phyloP scores from a whole-genome alignment of 2,888 invertebrate species.

The Drepanosiphum platanoidis region DNA sequence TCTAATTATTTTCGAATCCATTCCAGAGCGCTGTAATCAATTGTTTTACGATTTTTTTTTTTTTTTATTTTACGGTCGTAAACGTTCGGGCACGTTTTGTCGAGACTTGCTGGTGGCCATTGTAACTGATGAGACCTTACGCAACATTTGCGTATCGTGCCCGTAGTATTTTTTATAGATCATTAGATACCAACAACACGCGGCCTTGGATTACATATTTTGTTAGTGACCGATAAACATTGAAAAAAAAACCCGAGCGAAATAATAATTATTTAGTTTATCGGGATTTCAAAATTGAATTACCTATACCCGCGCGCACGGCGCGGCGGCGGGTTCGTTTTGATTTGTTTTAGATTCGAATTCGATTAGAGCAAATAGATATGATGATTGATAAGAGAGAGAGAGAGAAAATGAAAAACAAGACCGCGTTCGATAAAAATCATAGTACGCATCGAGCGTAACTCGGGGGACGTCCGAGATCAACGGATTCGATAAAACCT shows the following conservation, averaged over 20 bases:
- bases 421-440: no score
- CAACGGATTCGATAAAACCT: not conserved
- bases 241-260: not conserved
- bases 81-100: constrained; percentile 39
- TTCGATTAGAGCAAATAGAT: constrained; percentile 7
- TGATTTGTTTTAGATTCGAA: not conserved
- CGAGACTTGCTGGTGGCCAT: constrained; percentile 25
- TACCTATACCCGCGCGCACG: not conserved
- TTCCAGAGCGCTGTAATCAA: constrained; percentile 13
- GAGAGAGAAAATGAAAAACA: no score
- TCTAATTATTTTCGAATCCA: not conserved
- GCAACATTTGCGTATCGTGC: constrained; percentile 34
- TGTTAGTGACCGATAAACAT: not conserved
- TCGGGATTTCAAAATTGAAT: constrained; percentile 8
- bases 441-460: not conserved
- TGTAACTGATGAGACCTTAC: constrained; percentile 41
- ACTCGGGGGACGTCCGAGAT: not conserved
- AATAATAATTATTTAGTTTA: not conserved
- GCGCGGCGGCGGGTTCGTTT: not conserved
- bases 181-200: constrained; percentile 11
- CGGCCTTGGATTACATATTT: constrained; percentile 36
- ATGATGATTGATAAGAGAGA: not conserved
- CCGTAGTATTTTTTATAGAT: constrained; percentile 16
- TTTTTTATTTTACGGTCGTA: constrained; percentile 1
- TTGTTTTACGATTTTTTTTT: constrained; percentile 22